These are phyloP conservation scores for Rhabdophis nuchalis DNA, from an alignment of 2,797 vertebrate species.

Conservation along the genomic window DNA sequence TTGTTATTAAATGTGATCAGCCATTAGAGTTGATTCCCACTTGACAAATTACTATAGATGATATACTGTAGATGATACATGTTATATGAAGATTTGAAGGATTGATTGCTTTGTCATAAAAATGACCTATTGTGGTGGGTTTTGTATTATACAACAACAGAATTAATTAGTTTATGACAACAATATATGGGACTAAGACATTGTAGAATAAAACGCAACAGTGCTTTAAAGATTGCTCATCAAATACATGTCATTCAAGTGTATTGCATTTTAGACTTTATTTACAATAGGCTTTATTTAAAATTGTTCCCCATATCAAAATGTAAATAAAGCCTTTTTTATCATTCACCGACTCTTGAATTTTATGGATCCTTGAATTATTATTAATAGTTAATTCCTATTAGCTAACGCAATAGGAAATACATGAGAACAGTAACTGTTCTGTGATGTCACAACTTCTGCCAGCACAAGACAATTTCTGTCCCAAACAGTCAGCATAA, in stretches of 20 bases:
- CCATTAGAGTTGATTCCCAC: not conserved
- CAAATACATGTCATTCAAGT: not conserved
- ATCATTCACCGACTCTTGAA: not conserved
- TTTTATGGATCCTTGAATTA: not conserved
- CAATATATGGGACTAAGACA: not conserved
- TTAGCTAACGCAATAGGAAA: not conserved
- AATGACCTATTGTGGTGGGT: not conserved
- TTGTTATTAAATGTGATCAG: not conserved
- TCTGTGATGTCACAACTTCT: not conserved
- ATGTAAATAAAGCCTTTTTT: not conserved
- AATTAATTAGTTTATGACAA: not conserved
- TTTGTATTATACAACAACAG: not conserved
- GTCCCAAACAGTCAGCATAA: not conserved
- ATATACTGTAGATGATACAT: not conserved
- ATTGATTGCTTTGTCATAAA: not conserved
- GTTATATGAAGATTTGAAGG: not conserved
- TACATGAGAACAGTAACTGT: not conserved
- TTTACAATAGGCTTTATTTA: not conserved
- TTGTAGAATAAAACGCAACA: not conserved
- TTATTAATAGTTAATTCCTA: not conserved
- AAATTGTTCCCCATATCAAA: not conserved
- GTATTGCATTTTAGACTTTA: not conserved
- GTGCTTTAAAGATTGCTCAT: not conserved
- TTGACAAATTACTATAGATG: not conserved
- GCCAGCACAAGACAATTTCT: not conserved